Evolutionary conservation across 2,113 vertebrate genomes (phyloP), one percentile per base, ranked within the genome.

Genomic region (Syngnathoides biaculeatus): DNA sequence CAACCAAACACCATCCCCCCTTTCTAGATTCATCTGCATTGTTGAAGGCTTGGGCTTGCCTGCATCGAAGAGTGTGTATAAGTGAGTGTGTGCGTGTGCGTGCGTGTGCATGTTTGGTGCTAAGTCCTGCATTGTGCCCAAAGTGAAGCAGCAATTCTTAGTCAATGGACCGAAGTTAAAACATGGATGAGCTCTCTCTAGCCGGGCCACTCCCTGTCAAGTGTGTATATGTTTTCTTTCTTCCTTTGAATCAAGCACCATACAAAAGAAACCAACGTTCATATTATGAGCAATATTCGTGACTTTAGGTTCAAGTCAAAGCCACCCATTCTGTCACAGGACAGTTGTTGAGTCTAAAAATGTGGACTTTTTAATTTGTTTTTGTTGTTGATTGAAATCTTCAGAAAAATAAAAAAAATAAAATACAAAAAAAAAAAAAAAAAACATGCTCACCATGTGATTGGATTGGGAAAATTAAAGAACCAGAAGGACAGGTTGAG

Each of bases 101-200:
- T 52, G 38, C 45, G 50, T 43, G 59, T 58, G 17, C 26, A 58
- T 66, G 65, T 65, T 59, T 69, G 71, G 50, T 69, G 79, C 60
- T 81, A 87, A 90, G 80, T 80, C 84, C 53, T 73, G 73, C 12
- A 81, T 89, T 90, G 86, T 88, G 73, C 47, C 61, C 75, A 79
- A 81, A 88, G 80, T 85, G 69, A 73, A 80, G 72, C 71, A 68
- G 60, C 68, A 78, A 84, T 88, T 77, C 73, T 59, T 73, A 86
- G 79, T 88, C 87, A 89, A 90, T 86, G 81, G 79, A 73, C 73
- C 80, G 74, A 69, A 83, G 79, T 66, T 61, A 80, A 84, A 82
- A 71, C 70, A 71, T 57, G 59, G 67, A 60, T 85, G 82, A 86
- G 85, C 88, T 74, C 27, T 14, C 53, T 77, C 73, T 84, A 70